Base-by-base conservation (phyloP, 2,888 invertebrate species). In the Troilus luridus region DNA sequence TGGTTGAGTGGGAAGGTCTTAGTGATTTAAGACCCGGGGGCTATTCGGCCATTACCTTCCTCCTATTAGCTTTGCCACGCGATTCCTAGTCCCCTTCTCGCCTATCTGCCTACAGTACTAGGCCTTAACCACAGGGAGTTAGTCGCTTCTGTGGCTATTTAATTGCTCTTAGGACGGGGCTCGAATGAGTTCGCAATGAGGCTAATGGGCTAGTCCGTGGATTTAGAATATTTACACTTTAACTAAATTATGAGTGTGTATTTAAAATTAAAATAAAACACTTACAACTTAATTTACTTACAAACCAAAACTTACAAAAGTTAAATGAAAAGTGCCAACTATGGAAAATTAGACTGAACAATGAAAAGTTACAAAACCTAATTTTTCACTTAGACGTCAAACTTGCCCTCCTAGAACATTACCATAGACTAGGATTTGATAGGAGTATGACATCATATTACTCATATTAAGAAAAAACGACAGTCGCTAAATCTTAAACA, bases 11-110 rank as follows among this genome's bases (percentile, higher is more conserved):
- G 72, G 72, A 27, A 41, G 72, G 2, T 7, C 72, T 77, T 17
- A 77, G 72, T 77, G 72, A 41, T 77, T 77, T 77, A 77, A 41
- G 27, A 19, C 41, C 19, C 7, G 9, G 27, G 17, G 72, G 72
- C 72, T 77, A 77, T 77, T 77, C 72, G 27, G 17, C 72, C 72
- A 77, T 77, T 77, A 77, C 72, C 41, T 41, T 17, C 27, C 41
- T 17, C 41, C 72, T 77, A 77, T 77, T 77, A 77, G 72, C 72
- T 77, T 77, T 27, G 72, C 72, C 72, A 77, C 72, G 72, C 72
- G 72, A 77, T 77, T 77, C 72, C 72, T 77, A 77, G 72, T 41
- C 41, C 72, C 72, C 27, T 77, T 77, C 41, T 41, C 41, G 72
- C 19, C 72, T 77, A 77, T 27, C 72, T 41, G 8, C 24, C 72